These are phyloP conservation scores for Pachycephus smyrnensis DNA, from an alignment of 2,888 invertebrate species.

Conservation along the genomic window DNA sequence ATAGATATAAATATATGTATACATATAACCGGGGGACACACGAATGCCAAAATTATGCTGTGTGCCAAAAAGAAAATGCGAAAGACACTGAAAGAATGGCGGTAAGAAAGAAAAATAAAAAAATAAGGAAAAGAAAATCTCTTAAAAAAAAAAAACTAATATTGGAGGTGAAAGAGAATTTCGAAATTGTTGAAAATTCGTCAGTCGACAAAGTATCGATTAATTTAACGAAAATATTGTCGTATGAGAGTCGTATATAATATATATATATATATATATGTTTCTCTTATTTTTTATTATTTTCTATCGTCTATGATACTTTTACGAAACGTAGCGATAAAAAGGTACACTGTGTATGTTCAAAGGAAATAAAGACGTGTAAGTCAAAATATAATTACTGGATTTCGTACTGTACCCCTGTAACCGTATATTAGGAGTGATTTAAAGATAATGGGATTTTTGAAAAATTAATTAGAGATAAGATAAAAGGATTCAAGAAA, in stretches of 20 bases:
- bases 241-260: background rate
- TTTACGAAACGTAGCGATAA: background rate
- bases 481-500: no score
- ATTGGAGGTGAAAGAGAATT: background rate
- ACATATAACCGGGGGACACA: slow-evolving; percentile 21
- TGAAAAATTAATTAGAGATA: no score
- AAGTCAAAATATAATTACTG: background rate
- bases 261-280: background rate
- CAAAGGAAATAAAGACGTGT: slow-evolving; percentile 1
- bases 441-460: no score
- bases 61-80: slow-evolving; percentile 6
- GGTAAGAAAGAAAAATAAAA: background rate
- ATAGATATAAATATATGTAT: slow-evolving; percentile 18
- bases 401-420: no score
- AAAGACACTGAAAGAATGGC: slow-evolving; percentile 13
- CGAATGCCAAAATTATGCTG: slow-evolving; percentile 2
- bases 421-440: no score
- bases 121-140: slow-evolving; percentile 1
- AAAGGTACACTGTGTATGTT: background rate
- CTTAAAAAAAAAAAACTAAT: no score
- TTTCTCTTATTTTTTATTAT: background rate
- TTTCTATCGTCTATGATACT: background rate
- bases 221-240: background rate
- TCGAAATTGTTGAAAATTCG: background rate
- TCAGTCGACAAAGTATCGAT: background rate